Base-by-base conservation (phyloP, 2,113 vertebrate species). In the Hyaena hyaena region DNA sequence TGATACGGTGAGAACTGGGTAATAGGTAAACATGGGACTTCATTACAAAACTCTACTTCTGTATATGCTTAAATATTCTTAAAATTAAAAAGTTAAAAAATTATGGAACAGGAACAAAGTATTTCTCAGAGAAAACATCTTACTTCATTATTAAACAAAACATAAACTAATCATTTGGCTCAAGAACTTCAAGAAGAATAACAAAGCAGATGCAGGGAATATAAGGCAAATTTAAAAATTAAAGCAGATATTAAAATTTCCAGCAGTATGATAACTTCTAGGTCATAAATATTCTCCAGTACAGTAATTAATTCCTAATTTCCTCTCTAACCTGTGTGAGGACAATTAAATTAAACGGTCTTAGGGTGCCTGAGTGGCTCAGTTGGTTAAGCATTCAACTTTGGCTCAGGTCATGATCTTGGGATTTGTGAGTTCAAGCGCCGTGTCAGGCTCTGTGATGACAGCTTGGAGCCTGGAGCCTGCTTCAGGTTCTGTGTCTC, bases 121-220 rank as follows among this genome's bases (percentile, higher is more conserved):
- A 90, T 68, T 85, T 68, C 45, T 81, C 33, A 68, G 55, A 85
- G 66, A 86, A 96, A 74, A 26, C 4, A 63, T 63, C 71, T 74
- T 77, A 90, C 39, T 45, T 87, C 16, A 97, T 68, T 83, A 45
- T 69, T 89, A 96, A 93, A 63, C 8, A 77, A 71, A 26, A 19
- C 48, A 50, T 80, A 68, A 61, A 71, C 6, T 45, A 53, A 45
- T 45, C 23, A 76, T 69, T 68, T 24, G 23, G 10, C 2, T 83
- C 74, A 82, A 93, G 39, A 77, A 9, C 2, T 90, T 83, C 35
- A 91, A 71, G 65, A 66, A 69, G 53, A 86, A 68, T 50, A 79
- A 50, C 33, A 83, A 73, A 71, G 39, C 17, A 79, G 69, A 80
- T 8, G 66, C 24, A 92, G 79, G 31, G 76, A 90, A 23, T 39